phyloP scores from a whole-genome alignment of 92 coral and sea anemone species.

The Desmophyllum pertusum region DNA sequence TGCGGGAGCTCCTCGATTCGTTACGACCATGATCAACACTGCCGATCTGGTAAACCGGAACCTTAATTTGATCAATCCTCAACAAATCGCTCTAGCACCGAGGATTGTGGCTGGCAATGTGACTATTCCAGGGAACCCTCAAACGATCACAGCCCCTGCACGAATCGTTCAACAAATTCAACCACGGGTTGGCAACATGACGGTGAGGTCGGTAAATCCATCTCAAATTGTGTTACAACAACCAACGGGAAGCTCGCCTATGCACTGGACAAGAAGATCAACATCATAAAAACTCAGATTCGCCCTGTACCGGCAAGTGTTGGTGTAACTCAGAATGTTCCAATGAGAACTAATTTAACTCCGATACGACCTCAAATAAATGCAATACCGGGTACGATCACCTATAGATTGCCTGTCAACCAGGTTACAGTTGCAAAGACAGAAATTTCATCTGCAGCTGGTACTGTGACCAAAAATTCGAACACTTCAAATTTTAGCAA shows the following conservation, averaged over 20 bases:
- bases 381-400: slow-evolving; percentile 41
- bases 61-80: slow-evolving; percentile 77
- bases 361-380: slow-evolving; percentile 46
- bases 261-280: slow-evolving; percentile 62
- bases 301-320: slow-evolving; percentile 52
- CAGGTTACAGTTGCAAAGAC: slow-evolving; percentile 40
- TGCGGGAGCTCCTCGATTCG: slow-evolving; percentile 76
- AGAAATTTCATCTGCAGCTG: slow-evolving; percentile 34
- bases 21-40: slow-evolving; percentile 78
- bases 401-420: slow-evolving; percentile 37
- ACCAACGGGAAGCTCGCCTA: slow-evolving; percentile 40
- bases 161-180: slow-evolving; percentile 81
- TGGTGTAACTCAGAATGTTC: slow-evolving; percentile 34
- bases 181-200: slow-evolving; percentile 67
- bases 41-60: slow-evolving; percentile 77
- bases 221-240: slow-evolving; percentile 72
- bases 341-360: slow-evolving; percentile 44
- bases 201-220: slow-evolving; percentile 31
- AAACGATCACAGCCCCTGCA: slow-evolving; percentile 72
- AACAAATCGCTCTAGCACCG: slow-evolving; percentile 90
- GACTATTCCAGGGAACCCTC: slow-evolving; percentile 79
- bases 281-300: slow-evolving; percentile 35
- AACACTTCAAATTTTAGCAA: slow-evolving; percentile 45
- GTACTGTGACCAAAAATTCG: slow-evolving; percentile 24
- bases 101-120: slow-evolving; percentile 82